These are phyloP conservation scores for Thereva nobilitata DNA, from an alignment of 2,888 invertebrate genomes.

Conservation along the genomic window DNA sequence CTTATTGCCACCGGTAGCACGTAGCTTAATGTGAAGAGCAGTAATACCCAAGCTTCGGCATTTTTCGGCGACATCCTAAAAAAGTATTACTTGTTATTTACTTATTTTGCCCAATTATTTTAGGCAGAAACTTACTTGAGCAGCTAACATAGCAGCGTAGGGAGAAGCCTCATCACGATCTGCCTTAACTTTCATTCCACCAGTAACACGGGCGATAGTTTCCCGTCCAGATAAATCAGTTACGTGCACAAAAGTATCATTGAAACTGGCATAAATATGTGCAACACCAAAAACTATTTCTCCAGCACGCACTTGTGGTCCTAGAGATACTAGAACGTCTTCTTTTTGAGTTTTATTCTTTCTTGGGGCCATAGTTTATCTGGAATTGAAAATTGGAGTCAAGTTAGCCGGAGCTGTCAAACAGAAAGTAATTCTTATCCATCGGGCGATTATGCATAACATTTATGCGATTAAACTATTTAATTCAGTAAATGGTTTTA, in stretches of 20 bases:
- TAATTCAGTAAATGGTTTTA: not conserved
- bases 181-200: conserved; percentile 99
- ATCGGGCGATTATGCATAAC: not conserved
- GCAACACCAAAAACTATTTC: conserved; percentile 99
- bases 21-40: conserved; percentile 95
- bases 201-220: conserved; percentile 93
- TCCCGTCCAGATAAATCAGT: conserved; percentile 98
- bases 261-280: conserved; percentile 99
- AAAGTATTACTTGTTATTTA: not conserved
- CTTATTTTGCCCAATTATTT: not conserved
- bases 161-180: conserved; percentile 99
- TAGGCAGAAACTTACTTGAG: conserved; percentile 70
- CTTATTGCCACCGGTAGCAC: conserved; percentile 98
- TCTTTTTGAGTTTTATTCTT: conserved; percentile 97
- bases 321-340: conserved; percentile 93
- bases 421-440: conserved; percentile 18
- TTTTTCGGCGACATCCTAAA: conserved; percentile 96
- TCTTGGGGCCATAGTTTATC: conserved; percentile 84
- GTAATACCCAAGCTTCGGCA: conserved; percentile 97
- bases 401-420: conserved; percentile 5
- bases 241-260: conserved; percentile 99
- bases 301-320: conserved; percentile 95
- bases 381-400: not conserved
- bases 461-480: not conserved
- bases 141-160: conserved; percentile 99